Evolutionary conservation across 2,888 invertebrate species (phyloP).

Genomic region (Formica aserva): DNA sequence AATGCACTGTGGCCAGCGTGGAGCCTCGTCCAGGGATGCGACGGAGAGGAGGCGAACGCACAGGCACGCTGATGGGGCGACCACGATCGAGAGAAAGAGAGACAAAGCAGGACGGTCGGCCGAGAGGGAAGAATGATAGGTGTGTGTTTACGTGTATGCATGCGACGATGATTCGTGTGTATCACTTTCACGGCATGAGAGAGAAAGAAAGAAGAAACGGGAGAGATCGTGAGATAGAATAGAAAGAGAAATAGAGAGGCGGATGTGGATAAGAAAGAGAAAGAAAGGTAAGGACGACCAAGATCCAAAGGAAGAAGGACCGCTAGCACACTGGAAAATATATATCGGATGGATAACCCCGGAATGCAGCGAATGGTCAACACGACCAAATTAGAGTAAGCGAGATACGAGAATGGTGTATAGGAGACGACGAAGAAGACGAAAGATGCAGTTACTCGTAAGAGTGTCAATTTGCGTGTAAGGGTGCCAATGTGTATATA

Average conservation of each 20-base stretch:
- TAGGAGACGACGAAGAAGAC: background rate
- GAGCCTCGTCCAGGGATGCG: constrained; percentile 45
- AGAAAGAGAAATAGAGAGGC: constrained; percentile 11
- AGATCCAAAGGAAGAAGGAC: constrained; percentile 9
- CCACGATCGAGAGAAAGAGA: background rate
- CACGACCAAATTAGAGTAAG: background rate
- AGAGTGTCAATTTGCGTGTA: background rate
- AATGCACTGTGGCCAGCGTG: constrained; percentile 68
- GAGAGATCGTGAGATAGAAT: background rate
- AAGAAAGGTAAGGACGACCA: background rate
- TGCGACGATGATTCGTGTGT: constrained; percentile 38
- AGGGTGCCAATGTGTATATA: background rate
- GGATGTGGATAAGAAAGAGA: background rate
- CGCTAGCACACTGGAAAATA: constrained; percentile 38
- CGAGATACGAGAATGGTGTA: background rate
- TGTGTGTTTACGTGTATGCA: constrained; percentile 29
- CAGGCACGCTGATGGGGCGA: constrained; percentile 14
- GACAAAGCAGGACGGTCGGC: background rate
- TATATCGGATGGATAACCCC: constrained; percentile 68
- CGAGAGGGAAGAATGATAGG: constrained; percentile 31
- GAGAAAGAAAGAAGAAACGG: background rate
- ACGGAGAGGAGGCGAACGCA: constrained; percentile 31
- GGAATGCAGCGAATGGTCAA: constrained; percentile 61
- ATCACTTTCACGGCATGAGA: constrained; percentile 17
- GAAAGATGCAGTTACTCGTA: background rate